Evolutionary conservation across 2,888 invertebrate genomes (phyloP), one percentile per base, ranked within the genome.

Genomic region (Amiota communis): DNA sequence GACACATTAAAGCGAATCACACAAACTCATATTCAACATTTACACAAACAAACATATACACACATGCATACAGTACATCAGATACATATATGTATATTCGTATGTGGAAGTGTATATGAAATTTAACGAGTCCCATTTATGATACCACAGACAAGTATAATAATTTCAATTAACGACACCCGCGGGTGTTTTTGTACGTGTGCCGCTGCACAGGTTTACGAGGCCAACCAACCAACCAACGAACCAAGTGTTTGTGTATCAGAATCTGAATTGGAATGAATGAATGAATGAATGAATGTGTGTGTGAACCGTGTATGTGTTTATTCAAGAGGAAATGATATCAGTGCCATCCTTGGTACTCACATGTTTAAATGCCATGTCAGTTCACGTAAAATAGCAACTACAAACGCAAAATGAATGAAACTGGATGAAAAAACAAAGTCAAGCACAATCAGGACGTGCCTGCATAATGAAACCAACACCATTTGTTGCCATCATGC

Each of bases 101-200:
- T 15, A 51, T 68, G 56, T 8, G 56, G 36, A 17, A 11, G 59
- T 59, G 20, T 12, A 82, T 82, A 20, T 20, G 59, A 84, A 82
- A 82, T 83, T 81, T 81, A 83, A 83, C 83, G 83, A 83, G 84
- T 84, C 83, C 78, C 84, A 84, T 82, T 83, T 83, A 83, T 83
- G 83, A 83, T 83, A 82, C 83, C 83, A 83, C 83, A 83, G 83
- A 81, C 83, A 83, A 82, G 83, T 83, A 84, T 84, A 83, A 83
- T 83, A 83, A 83, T 83, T 83, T 83, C 83, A 83, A 83, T 83
- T 83, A 83, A 83, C 83, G 84, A 83, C 84, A 82, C 83, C 83
- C 84, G 74, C 81, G 83, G 81, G 84, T 84, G 81, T 83, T 78
- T 84, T 81, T 81, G 78, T 75, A 59, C 73, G 65, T 65, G 65